Evolutionary conservation across 2,113 vertebrate genomes (phyloP).

Genomic region (Bubo blakistoni): DNA sequence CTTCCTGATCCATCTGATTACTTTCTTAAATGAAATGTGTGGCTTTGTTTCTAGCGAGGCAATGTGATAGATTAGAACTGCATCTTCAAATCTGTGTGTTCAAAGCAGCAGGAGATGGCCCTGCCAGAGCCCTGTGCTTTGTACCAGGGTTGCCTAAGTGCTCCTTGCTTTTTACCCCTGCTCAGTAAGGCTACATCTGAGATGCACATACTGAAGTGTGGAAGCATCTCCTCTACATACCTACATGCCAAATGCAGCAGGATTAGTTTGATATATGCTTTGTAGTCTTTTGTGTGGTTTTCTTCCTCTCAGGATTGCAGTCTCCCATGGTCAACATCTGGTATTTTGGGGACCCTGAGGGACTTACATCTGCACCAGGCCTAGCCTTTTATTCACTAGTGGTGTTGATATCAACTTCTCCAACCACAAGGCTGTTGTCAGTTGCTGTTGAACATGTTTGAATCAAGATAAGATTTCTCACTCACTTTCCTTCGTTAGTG

Average conservation of each 20-base stretch:
- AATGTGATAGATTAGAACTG: not conserved
- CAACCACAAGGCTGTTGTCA: not conserved
- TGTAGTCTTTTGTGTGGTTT: not conserved
- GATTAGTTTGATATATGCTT: not conserved
- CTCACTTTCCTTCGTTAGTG: not conserved
- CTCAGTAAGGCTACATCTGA: not conserved
- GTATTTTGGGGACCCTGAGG: not conserved
- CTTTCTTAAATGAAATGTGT: not conserved
- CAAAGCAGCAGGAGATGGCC: not conserved
- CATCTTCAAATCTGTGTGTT: not conserved
- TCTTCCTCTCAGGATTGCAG: not conserved
- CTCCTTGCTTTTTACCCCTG: not conserved
- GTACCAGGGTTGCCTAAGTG: not conserved
- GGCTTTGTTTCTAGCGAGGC: not conserved
- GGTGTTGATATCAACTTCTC: not conserved
- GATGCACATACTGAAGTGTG: not conserved
- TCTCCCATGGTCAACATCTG: not conserved
- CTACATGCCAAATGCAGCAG: not conserved
- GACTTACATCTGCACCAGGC: not conserved
- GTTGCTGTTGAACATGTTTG: not conserved
- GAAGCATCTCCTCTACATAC: not conserved
- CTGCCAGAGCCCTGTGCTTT: not conserved
- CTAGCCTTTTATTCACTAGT: not conserved
- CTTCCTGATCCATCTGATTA: not conserved
- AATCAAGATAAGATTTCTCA: conserved; percentile 23